Evolutionary conservation across 2,113 vertebrate species (phyloP).

Genomic region (Micromys minutus): DNA sequence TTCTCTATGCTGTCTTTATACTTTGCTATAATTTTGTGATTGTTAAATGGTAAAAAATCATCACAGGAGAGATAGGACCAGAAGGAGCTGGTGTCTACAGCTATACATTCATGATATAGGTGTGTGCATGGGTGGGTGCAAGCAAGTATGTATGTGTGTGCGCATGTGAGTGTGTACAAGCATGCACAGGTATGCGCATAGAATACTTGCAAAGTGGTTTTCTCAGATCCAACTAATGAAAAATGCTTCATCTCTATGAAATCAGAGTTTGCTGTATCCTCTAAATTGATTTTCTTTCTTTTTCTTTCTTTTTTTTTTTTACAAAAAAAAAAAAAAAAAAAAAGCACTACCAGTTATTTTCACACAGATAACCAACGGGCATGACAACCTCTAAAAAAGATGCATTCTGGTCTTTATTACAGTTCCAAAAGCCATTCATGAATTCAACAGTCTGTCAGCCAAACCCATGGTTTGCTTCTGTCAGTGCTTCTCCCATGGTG

Average conservation of each 20-base stretch:
- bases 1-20: not conserved
- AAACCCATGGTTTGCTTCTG: not conserved
- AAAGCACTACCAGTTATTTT: not conserved
- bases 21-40: not conserved
- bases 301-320: not conserved
- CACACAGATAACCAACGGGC: not conserved
- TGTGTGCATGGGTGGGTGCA: not conserved
- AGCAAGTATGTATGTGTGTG: not conserved
- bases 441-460: not conserved
- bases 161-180: not conserved
- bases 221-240: not conserved
- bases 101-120: not conserved
- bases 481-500: not conserved
- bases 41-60: not conserved
- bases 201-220: conserved; percentile 45
- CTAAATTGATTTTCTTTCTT: not conserved
- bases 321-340: too few relatives aligned
- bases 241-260: not conserved
- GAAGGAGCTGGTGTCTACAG: not conserved
- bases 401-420: conserved; percentile 39
- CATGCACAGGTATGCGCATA: not conserved
- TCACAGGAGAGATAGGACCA: not conserved
- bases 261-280: not conserved
- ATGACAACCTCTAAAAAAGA: not conserved
- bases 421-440: not conserved